A percentile compares a stretch with the other conserved stretches of the same genome.
Conservation (phyloP, 2,113 vertebrate genomes). For the Menura novaehollandiae region DNA sequence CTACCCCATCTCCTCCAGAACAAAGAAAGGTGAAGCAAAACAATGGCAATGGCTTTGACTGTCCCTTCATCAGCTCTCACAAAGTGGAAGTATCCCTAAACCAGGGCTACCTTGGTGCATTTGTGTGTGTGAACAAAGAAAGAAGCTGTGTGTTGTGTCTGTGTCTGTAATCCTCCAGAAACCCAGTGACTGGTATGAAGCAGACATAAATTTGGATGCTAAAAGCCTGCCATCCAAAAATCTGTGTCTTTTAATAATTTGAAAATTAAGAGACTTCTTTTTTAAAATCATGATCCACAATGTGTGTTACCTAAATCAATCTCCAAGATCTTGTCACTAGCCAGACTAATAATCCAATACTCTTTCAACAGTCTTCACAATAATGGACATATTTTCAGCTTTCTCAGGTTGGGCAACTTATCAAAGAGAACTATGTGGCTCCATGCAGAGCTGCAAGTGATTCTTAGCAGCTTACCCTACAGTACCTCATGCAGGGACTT, state of each 20-base stretch:
- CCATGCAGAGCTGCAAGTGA: conserved; percentile 64
- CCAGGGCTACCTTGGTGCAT: not conserved
- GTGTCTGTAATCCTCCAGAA: not conserved
- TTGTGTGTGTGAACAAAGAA: not conserved
- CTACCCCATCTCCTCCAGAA: not conserved
- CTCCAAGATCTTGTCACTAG: not conserved
- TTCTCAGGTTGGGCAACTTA: conserved; percentile 50
- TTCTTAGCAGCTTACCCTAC: conserved; percentile 48
- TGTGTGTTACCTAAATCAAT: not conserved
- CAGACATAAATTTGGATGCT: not conserved
- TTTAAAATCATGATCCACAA: not conserved
- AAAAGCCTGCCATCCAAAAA: not conserved
- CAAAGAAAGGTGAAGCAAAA: not conserved
- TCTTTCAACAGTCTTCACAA: conserved; percentile 20
- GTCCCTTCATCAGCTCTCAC: not conserved
- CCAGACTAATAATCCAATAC: not conserved
- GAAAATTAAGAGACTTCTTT: not conserved
- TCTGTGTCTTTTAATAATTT: not conserved
- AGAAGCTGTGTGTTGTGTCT: not conserved
- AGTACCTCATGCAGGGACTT: conserved; percentile 41
- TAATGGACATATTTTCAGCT: conserved; percentile 66
- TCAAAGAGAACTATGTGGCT: conserved; percentile 55
- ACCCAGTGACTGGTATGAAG: not conserved
- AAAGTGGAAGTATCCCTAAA: not conserved
- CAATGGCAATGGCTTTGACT: not conserved